Conservation (phyloP, 2,113 vertebrate species). For the Scalopus aquaticus region DNA sequence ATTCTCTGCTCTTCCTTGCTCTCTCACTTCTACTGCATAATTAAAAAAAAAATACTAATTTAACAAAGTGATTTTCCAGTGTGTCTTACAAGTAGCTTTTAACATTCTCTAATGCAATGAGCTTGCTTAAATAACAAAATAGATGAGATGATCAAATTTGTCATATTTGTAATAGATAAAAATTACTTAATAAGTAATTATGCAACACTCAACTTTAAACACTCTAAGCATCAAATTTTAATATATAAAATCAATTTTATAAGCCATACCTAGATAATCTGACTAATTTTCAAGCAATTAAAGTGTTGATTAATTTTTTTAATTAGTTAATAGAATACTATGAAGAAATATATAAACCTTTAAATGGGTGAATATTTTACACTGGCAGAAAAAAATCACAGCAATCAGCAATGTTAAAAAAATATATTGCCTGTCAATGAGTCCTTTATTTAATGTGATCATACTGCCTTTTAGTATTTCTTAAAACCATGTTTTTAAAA, state of each 20-base stretch:
- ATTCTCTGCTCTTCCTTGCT: constrained; percentile 34
- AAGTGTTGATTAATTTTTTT: constrained; percentile 25
- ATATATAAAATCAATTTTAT: neutral
- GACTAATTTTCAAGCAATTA: constrained; percentile 15
- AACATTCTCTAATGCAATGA: neutral
- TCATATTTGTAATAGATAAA: constrained; percentile 9
- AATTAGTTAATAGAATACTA: constrained; percentile 21
- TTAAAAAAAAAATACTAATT: neutral
- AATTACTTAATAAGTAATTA: neutral
- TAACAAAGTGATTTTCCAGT: constrained; percentile 21
- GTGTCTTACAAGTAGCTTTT: neutral
- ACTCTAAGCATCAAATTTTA: neutral
- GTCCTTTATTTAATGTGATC: neutral
- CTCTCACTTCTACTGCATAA: neutral
- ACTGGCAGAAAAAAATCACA: constrained; percentile 7
- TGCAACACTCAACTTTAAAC: constrained; percentile 20
- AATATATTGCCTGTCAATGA: neutral
- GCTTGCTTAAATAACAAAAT: constrained; percentile 31
- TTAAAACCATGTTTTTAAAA: constrained; percentile 24
- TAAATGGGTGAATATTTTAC: constrained; percentile 25
- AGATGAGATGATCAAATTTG: neutral
- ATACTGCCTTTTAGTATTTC: constrained; percentile 39
- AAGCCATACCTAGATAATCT: neutral
- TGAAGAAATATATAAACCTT: neutral
- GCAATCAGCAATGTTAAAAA: constrained; percentile 29